Evolutionary conservation across 1,140 invertebrate species (phyloP), one percentile per base, ranked within the genome.

Genomic region (Meteorus sp.): DNA sequence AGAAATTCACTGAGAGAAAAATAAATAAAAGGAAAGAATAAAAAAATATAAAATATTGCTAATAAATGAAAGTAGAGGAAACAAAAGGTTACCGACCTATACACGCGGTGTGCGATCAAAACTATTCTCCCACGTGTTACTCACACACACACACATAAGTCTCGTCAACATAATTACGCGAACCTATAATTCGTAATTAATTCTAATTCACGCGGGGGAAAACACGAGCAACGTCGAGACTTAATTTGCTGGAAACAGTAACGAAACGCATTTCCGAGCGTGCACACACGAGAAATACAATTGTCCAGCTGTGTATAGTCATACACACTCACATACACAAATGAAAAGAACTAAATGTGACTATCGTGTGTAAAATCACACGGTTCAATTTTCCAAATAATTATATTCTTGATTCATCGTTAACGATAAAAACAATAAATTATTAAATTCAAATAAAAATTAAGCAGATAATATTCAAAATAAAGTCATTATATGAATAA

Each of bases 171-270:
- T 63, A 63, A 63, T 63, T 63, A 63, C 61, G 39, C 29, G 22
- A 37, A 43, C 57, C 54, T 57, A 60, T 63, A 60, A 63, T 63
- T 63, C 57, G 57, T 59, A 63, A 63, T 63, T 63, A 63, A 63
- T 60, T 63, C 43, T 63, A 57, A 63, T 63, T 63, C 47, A 50
- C 31, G 45, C 57, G 41, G 17, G 15, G 31, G 35, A 54, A 37
- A 59, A 52, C 33, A 39, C 59, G 27, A 13, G n/a, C 23, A 23
- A 41, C n/a, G n/a, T n/a, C n/a, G n/a, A 8, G 11, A 33, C 52
- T 55, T 55, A 59, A 62, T 62, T 62, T 56, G 45, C 51, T 20
- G 54, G 15, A 47, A 45, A 59, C 33, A 50, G 37, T 62, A 62
- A 63, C 61, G 56, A n/a, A n/a, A 57, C 48, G 43, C 44, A 37